phyloP scores from a whole-genome alignment of 2,888 invertebrate species.

The Caenorhabditis angaria region DNA sequence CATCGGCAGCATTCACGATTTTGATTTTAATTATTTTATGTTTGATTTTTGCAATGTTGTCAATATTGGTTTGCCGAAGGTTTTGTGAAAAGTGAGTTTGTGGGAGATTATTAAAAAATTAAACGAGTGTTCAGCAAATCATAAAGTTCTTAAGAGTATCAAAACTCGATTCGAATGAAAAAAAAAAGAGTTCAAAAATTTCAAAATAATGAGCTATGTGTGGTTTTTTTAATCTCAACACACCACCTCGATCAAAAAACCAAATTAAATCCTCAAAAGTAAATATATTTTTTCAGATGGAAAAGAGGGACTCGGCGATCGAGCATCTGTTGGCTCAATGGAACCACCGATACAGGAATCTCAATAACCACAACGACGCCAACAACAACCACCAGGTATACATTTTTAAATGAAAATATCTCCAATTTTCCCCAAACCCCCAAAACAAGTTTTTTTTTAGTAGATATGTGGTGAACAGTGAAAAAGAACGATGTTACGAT shows the following conservation, averaged over 20 bases:
- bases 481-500: slow-evolving; percentile 49
- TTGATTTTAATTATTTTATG: slow-evolving; percentile 44
- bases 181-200: no score
- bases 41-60: slow-evolving; percentile 48
- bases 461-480: slow-evolving; percentile 49
- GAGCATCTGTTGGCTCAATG: slow-evolving; percentile 59
- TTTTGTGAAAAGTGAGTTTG: slow-evolving; percentile 47
- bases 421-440: background rate
- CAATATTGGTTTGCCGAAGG: slow-evolving; percentile 44
- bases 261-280: background rate
- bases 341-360: slow-evolving; percentile 55
- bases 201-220: no score
- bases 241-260: background rate
- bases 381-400: slow-evolving; percentile 37
- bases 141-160: no score
- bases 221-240: slow-evolving; percentile 7
- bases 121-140: no score
- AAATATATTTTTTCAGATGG: slow-evolving; percentile 32
- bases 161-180: no score
- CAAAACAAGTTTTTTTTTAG: no score
- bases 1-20: slow-evolving; percentile 41
- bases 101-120: no score
- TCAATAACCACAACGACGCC: slow-evolving; percentile 56
- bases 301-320: slow-evolving; percentile 39
- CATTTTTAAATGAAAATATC: no score